Evolutionary conservation across 2,113 vertebrate genomes (phyloP), one percentile per base, ranked within the genome.

Genomic region (Macrotis lagotis): DNA sequence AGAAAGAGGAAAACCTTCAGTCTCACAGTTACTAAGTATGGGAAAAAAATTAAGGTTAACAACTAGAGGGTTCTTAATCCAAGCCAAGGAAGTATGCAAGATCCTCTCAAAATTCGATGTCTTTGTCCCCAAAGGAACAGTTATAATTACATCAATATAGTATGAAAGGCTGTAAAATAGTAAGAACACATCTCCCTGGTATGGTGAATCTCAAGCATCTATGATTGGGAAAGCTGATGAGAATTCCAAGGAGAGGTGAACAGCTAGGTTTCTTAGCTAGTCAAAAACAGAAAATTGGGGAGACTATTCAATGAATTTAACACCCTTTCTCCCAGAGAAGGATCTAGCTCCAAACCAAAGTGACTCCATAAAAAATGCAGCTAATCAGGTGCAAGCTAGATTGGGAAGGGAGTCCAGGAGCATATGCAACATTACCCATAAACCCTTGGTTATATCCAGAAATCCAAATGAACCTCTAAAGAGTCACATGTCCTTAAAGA

Each of bases 391-490:
- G 44, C 51, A 55, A 91, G 50, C 19, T 44, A 53, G 50, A 83
- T 2, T 44, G 14, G 92, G n/a, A 88, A 25, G 48, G n/a, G 50
- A 50, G n/a, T 53, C 92, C 93, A 93, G 89, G 55, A 95, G 25
- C 92, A 88, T 52, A 90, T n/a, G 44, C 90, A 91, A 92, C 26
- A 24, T 91, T 24, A 88, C 93, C 92, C 10, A 59, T 3, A 92
- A 19, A 89, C 48, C 88, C 91, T 94, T 89, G 88, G 50, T 95
- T 96, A 94, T 2, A 89, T 93, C 91, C 48, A 48, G 37, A 55
- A 95, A 88, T 92, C 47, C 88, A 89, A 90, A 93, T 93, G 19
- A 0, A 96, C 94, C 92, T 52, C 28, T 90, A 93, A 90, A 83
- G n/a, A 83, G 95, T 50, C 91, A 96, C 91, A 74, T 44, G n/a